Evolutionary conservation across 2,113 vertebrate genomes (phyloP).

Genomic region (Todiramphus saurophagus): DNA sequence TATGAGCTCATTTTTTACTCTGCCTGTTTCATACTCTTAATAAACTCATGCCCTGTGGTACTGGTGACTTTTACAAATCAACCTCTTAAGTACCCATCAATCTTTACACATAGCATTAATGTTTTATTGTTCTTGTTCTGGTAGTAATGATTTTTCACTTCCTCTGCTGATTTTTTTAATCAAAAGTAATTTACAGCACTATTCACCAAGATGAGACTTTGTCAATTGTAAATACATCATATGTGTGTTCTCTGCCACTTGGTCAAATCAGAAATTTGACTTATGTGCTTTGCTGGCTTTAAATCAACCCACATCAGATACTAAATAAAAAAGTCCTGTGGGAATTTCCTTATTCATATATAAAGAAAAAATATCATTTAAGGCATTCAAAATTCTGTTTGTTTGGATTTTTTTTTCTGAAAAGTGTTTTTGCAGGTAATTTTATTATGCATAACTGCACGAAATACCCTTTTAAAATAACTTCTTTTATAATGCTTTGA

Average conservation of each 20-base stretch:
- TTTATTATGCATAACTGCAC: background rate
- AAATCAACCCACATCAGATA: background rate
- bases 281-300: background rate
- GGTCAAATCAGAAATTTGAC: background rate
- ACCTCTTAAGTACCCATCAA: slow-evolving; percentile 16
- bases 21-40: slow-evolving; percentile 19
- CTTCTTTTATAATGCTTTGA: background rate
- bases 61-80: slow-evolving; percentile 48
- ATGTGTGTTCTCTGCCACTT: background rate
- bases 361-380: background rate
- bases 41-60: slow-evolving; percentile 52
- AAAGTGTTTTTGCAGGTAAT: background rate
- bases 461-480: background rate
- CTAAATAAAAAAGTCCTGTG: background rate
- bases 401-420: background rate
- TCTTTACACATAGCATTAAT: slow-evolving; percentile 28
- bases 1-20: slow-evolving; percentile 15
- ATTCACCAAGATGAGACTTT: slow-evolving; percentile 19
- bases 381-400: background rate
- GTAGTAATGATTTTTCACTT: slow-evolving; percentile 52
- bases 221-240: slow-evolving; percentile 23
- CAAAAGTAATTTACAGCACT: slow-evolving; percentile 38
- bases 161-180: slow-evolving; percentile 37
- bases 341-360: background rate
- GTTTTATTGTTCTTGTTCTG: slow-evolving; percentile 47